Evolutionary conservation across 2,113 vertebrate species (phyloP), one percentile per base, ranked within the genome.

Genomic region (Hipposideros armiger): DNA sequence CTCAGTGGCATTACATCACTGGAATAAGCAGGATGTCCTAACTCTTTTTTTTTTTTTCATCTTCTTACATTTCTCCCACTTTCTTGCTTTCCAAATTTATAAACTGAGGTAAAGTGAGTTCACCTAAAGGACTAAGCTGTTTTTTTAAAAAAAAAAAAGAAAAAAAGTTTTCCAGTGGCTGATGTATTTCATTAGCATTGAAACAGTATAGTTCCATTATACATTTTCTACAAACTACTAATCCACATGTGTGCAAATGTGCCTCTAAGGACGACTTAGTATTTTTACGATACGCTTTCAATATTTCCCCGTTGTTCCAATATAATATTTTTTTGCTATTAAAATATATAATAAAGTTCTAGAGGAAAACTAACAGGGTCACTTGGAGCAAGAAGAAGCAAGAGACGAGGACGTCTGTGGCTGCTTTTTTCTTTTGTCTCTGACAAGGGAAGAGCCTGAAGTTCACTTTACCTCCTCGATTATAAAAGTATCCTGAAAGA

Each of bases 291-390:
- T 52, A 62, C 70, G 50, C 96, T 90, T 97, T 97, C 94, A 74
- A 50, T 91, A 97, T 95, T 89, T 89, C 91, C 89, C 74, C 47
- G 86, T 95, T 97, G 97, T 95, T 97, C 92, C 87, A 86, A 73
- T 74, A 72, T 83, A 89, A 95, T 97, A 94, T 64, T 91, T 92
- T 66, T 94, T 77, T 83, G 77, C 97, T 95, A 93, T 97, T 97
- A 97, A 97, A 97, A 97, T 93, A 82, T 40, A 91, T 93, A 91
- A 97, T 97, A 95, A 96, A 81, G 60, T 95, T 97, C 96, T 95
- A 70, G 62, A 77, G 77, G 36, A 67, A 86, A 74, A 66, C 9
- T 50, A 81, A 4, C 67, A 77, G 56, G 32, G 73, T 86, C 86
- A 24, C 20, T 76, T 54, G 28, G 86, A 77, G 77, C 87, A 91